Evolutionary conservation across 2,113 vertebrate species (phyloP).

Genomic region (Amazona vittata): DNA sequence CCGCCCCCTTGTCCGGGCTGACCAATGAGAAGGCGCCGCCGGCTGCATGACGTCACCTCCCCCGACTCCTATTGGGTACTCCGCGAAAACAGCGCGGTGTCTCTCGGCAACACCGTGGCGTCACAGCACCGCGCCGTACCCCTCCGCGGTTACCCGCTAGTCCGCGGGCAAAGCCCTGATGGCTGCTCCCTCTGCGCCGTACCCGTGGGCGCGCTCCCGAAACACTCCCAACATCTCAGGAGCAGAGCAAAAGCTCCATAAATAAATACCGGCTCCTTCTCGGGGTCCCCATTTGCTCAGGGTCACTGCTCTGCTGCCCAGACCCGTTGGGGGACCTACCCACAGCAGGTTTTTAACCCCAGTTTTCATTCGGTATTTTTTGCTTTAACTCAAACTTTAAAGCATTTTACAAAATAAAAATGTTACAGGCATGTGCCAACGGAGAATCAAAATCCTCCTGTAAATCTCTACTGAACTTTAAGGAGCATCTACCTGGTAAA

Average conservation of each 20-base stretch:
- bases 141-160: no score
- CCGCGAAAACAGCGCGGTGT: not conserved
- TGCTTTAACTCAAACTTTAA: not conserved
- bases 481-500: not conserved
- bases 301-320: not conserved
- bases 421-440: rapidly evolving
- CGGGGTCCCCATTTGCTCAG: rapidly evolving
- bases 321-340: rapidly evolving
- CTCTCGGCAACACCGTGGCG: slow-evolving; percentile 1
- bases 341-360: not conserved
- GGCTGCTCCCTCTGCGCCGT: not conserved
- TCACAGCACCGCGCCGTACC: not conserved
- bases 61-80: not conserved
- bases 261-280: not conserved
- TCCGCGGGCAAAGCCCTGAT: rapidly evolving
- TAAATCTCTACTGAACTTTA: not conserved
- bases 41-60: slow-evolving; percentile 22
- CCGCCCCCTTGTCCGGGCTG: not conserved
- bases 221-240: not conserved
- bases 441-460: not conserved
- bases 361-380: not conserved
- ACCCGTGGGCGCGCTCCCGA: not conserved
- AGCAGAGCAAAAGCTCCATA: not conserved
- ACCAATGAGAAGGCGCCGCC: not conserved
- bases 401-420: not conserved